Percentiles rank a stretch among this genome's conserved stretches.
Evolutionary conservation across 2,113 vertebrate species (phyloP).

Genomic region (Entosphenus tridentatus): DNA sequence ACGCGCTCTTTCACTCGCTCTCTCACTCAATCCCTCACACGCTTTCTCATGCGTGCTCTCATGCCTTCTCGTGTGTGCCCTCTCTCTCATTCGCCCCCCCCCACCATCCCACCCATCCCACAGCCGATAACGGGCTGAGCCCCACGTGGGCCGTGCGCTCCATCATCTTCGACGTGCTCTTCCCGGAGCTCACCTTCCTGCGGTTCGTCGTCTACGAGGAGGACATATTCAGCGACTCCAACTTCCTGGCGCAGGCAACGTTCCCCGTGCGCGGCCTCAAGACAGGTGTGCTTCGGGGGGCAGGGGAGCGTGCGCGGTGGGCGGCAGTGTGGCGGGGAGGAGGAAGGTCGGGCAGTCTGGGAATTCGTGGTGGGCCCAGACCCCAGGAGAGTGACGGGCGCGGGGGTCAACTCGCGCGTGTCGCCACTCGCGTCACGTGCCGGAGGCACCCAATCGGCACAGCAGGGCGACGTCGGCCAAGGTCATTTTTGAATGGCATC

Average conservation of each 20-base stretch:
- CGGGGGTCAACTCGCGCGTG: background rate
- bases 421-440: background rate
- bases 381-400: background rate
- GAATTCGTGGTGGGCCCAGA: background rate
- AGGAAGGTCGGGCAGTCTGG: background rate
- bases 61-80: background rate
- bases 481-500: too few relatives aligned
- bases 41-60: background rate
- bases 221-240: conserved; percentile 95
- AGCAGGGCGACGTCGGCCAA: background rate
- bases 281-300: conserved; percentile 30
- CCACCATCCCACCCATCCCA: background rate
- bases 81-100: background rate
- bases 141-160: background rate
- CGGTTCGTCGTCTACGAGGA: conserved; percentile 90
- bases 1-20: background rate
- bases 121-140: conserved; percentile 3
- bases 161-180: conserved; percentile 2
- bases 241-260: conserved; percentile 81
- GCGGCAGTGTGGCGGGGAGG: background rate
- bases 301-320: background rate
- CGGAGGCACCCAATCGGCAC: background rate
- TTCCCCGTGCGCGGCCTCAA: conserved; percentile 72
- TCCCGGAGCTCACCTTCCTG: conserved; percentile 49
- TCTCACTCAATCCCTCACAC: background rate